A percentile compares a stretch with the other conserved stretches of the same genome.
These are phyloP conservation scores for Odontocolon sp. DNA, from an alignment of 2,888 invertebrate genomes.

Conservation along the genomic window DNA sequence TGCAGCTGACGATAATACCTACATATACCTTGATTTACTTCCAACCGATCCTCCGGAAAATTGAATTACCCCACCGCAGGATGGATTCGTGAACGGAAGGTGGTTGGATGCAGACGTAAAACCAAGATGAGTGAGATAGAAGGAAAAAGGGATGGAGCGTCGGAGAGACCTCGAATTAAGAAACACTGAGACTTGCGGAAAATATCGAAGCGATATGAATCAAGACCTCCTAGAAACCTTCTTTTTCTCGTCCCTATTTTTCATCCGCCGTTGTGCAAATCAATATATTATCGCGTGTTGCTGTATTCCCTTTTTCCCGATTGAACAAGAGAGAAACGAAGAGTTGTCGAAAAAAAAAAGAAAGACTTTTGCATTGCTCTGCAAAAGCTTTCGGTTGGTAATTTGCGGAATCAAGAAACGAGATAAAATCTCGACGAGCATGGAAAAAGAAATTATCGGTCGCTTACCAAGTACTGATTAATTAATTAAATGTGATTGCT, in stretches of 20 bases:
- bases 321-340: slow-evolving; percentile 18
- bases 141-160: background rate
- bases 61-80: slow-evolving; percentile 74
- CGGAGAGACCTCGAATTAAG: slow-evolving; percentile 77
- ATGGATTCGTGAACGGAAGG: slow-evolving; percentile 65
- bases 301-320: slow-evolving; percentile 20
- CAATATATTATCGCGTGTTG: slow-evolving; percentile 54
- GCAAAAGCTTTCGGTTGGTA: background rate
- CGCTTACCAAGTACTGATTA: background rate
- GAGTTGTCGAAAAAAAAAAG: slow-evolving; percentile 6
- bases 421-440: background rate
- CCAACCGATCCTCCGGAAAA: slow-evolving; percentile 77
- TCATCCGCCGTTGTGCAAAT: slow-evolving; percentile 65
- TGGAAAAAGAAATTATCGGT: too few species aligned
- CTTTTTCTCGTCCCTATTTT: slow-evolving; percentile 67
- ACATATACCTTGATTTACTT: slow-evolving; percentile 78
- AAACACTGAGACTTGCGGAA: slow-evolving; percentile 79
- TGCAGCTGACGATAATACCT: slow-evolving; percentile 60
- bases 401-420: slow-evolving; percentile 21
- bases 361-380: background rate
- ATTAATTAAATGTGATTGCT: slow-evolving; percentile 23
- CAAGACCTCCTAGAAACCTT: slow-evolving; percentile 71
- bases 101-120: slow-evolving; percentile 40
- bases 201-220: slow-evolving; percentile 79
- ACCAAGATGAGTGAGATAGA: slow-evolving; percentile 20